Conservation (phyloP, 2,113 vertebrate species). For the Dipodomys merriami region DNA sequence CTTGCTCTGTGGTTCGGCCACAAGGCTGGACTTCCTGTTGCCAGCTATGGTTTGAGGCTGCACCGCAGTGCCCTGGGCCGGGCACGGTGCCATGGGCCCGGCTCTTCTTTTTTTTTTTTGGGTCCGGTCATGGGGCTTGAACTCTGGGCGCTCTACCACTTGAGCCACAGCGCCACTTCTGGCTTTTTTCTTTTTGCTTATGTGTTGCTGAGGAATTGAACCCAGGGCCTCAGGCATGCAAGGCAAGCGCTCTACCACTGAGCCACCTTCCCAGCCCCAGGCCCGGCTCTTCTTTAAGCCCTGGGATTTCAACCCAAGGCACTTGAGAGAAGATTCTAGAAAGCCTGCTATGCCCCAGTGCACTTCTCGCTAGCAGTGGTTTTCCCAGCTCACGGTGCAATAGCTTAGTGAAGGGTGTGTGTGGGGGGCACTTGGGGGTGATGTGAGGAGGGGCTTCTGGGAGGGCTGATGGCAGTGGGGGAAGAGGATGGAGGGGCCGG, state of each 20-base stretch:
- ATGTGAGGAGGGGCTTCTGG: neutral
- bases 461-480: no score
- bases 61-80: neutral
- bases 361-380: neutral
- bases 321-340: neutral
- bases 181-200: no score
- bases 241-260: no score
- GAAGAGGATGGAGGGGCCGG: neutral
- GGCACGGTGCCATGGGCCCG: neutral
- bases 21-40: neutral
- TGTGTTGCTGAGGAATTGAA: no score
- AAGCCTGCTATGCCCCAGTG: accelerated
- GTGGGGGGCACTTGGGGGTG: neutral
- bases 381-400: neutral
- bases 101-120: no score
- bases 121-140: no score
- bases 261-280: no score
- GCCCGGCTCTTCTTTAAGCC: no score
- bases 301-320: neutral
- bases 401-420: neutral
- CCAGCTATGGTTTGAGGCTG: neutral
- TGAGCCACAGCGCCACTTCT: no score
- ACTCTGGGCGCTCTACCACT: no score
- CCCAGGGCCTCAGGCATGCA: no score
- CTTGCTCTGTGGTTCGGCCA: neutral